Conservation (phyloP, 2,888 invertebrate species). For the Hyalella azteca region DNA sequence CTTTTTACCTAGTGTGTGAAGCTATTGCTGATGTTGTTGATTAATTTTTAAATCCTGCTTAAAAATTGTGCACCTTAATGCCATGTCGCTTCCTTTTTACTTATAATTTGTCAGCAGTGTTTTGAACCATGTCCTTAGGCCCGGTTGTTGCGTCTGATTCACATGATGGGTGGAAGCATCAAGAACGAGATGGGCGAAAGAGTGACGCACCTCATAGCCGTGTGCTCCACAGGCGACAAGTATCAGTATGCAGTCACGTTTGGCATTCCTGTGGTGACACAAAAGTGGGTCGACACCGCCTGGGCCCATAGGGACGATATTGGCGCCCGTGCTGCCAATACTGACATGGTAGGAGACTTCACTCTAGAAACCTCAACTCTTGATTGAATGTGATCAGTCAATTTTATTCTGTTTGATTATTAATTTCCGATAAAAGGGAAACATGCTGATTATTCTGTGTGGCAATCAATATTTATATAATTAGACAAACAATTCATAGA, state of each 20-base stretch:
- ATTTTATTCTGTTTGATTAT: no score
- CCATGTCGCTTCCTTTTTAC: neutral
- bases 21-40: neutral
- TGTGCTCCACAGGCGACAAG: slow-evolving; percentile 86
- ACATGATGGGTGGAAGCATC: slow-evolving; percentile 96
- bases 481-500: no score
- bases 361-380: no score
- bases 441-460: no score
- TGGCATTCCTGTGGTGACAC: slow-evolving; percentile 84
- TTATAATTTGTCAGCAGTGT: neutral
- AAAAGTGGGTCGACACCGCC: slow-evolving; percentile 84
- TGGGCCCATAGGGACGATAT: slow-evolving; percentile 77
- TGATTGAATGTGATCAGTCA: no score
- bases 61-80: neutral
- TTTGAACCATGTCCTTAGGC: slow-evolving; percentile 68
- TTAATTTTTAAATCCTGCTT: neutral
- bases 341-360: slow-evolving; percentile 65
- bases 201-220: slow-evolving; percentile 92
- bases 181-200: slow-evolving; percentile 86
- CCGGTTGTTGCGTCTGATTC: slow-evolving; percentile 84
- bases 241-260: slow-evolving; percentile 89
- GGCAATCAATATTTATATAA: no score
- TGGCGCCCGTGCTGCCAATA: slow-evolving; percentile 74
- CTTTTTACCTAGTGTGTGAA: no score
- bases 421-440: no score